These are phyloP conservation scores for Bembecia ichneumoniformis DNA, from an alignment of 2,888 invertebrate genomes.

Conservation along the genomic window DNA sequence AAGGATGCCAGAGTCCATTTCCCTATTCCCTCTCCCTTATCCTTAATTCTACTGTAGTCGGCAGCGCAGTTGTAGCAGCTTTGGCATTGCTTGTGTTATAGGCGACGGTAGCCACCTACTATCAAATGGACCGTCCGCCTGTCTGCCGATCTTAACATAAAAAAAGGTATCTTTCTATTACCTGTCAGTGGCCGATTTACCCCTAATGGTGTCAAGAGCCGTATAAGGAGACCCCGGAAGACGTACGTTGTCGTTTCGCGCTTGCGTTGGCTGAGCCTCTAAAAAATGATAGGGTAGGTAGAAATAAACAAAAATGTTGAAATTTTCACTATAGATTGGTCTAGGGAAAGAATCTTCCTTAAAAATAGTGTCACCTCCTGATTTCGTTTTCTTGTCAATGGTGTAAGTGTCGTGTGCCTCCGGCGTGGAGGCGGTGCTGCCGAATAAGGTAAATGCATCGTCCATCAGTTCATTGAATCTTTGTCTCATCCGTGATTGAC, in stretches of 20 bases:
- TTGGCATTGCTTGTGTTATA: no score
- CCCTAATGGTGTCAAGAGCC: conserved; percentile 39
- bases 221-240: conserved; percentile 47
- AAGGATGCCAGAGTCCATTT: no score
- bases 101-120: no score
- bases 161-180: no score
- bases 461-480: conserved; percentile 84
- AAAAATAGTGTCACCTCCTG: no score
- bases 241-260: conserved; percentile 58
- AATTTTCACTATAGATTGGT: no score
- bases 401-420: conserved; percentile 45
- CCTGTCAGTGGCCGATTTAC: conserved; percentile 44
- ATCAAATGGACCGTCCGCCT: no score
- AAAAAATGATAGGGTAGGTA: background rate
- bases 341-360: no score
- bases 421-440: conserved; percentile 74
- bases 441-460: conserved; percentile 84
- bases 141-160: background rate
- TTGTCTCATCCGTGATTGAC: conserved; percentile 77
- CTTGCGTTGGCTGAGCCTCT: conserved; percentile 38
- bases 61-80: no score
- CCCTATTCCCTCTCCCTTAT: no score
- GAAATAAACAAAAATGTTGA: background rate
- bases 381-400: conserved; percentile 24
- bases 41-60: no score